phyloP scores from a whole-genome alignment of 2,888 invertebrate genomes.

The Myopa tessellatipennis region DNA sequence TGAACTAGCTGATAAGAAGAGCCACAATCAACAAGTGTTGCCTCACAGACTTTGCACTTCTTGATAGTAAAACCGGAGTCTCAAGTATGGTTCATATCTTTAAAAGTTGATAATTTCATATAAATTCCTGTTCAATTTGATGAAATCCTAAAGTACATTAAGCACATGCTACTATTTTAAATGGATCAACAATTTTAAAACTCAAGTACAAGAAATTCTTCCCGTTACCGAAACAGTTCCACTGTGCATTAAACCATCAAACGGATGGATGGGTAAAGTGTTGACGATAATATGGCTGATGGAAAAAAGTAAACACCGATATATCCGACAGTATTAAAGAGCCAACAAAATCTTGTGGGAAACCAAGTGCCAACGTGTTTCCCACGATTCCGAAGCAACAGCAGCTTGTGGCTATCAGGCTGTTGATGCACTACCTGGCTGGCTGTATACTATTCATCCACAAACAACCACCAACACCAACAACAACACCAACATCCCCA shows the following conservation, averaged over 20 bases:
- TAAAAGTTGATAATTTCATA: too few relatives aligned
- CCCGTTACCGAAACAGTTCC: conserved; percentile 44
- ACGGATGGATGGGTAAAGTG: conserved; percentile 38
- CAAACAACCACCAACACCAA: conserved; percentile 38
- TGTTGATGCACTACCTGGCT: conserved; percentile 33
- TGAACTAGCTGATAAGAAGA: too few relatives aligned
- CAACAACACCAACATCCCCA: conserved; percentile 49
- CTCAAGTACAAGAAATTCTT: too few relatives aligned
- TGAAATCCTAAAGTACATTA: too few relatives aligned
- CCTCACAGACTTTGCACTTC: too few relatives aligned
- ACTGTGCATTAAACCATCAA: conserved; percentile 54
- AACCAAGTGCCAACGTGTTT: conserved; percentile 68
- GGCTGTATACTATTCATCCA: conserved; percentile 18
- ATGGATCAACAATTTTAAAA: too few relatives aligned
- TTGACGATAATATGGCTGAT: conserved; percentile 60
- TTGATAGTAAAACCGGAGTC: too few relatives aligned
- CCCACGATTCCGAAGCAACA: conserved; percentile 65
- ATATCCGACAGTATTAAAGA: conserved; percentile 42
- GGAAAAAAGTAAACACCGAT: conserved; percentile 37
- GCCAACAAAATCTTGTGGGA: conserved; percentile 68
- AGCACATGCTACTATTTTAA: too few relatives aligned
- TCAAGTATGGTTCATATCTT: too few relatives aligned
- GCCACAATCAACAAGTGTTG: too few relatives aligned
- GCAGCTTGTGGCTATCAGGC: conserved; percentile 52
- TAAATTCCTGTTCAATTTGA: too few relatives aligned